phyloP scores from a whole-genome alignment of 2,113 vertebrate genomes.

The Odontophorus gujanensis region DNA sequence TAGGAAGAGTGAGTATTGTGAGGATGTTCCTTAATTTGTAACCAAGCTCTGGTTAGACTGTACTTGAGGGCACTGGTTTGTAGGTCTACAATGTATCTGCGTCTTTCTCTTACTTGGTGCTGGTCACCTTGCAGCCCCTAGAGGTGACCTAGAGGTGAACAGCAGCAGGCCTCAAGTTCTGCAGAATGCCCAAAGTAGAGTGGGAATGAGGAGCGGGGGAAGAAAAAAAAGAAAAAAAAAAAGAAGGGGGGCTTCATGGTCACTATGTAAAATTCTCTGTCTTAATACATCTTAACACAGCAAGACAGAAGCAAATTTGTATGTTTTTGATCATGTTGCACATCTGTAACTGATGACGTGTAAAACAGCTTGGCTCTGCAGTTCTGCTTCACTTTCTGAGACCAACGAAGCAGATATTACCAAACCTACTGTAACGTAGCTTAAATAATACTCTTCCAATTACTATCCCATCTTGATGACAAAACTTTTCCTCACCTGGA shows the following conservation, averaged over 20 bases:
- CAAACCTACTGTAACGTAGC: background rate
- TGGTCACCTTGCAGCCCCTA: background rate
- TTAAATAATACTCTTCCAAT: background rate
- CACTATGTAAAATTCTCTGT: background rate
- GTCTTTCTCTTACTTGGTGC: background rate
- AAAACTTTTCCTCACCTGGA: background rate
- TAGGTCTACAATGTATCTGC: background rate
- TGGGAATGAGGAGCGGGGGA: too few relatives aligned
- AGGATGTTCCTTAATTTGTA: background rate
- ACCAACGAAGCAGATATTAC: background rate
- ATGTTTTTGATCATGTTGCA: too few relatives aligned
- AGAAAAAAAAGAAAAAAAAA: background rate
- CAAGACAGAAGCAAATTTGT: background rate
- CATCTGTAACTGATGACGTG: background rate
- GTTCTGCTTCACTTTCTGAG: background rate
- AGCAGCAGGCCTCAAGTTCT: background rate
- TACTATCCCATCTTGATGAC: background rate
- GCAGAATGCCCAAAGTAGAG: background rate
- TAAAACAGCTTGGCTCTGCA: background rate
- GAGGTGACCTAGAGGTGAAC: background rate
- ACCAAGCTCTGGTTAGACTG: background rate
- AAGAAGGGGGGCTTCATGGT: background rate
- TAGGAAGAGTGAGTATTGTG: background rate
- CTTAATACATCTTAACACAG: background rate
- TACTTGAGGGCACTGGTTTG: background rate